Percentiles rank a stretch among this genome's conserved stretches.
Evolutionary conservation across 2,888 invertebrate species (phyloP).

Genomic region (Mactromeris polynyma): DNA sequence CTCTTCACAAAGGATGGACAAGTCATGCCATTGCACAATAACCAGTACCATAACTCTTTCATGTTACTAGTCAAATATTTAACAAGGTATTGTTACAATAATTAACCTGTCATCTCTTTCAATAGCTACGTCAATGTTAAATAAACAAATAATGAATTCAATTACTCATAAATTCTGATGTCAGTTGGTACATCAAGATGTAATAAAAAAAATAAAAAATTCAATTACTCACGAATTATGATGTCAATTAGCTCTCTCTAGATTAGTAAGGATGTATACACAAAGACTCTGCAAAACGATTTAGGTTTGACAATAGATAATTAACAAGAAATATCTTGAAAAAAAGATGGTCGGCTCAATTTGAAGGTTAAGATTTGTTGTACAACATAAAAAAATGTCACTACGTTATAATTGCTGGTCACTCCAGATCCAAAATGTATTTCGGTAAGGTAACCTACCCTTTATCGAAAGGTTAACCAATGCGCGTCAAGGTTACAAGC

Average conservation of each 20-base stretch:
- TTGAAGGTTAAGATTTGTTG: too few species aligned
- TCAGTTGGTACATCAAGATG: not conserved
- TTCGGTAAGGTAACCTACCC: too few species aligned
- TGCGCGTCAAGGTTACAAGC: too few species aligned
- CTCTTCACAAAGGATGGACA: not conserved
- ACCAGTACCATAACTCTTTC: not conserved
- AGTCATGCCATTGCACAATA: not conserved
- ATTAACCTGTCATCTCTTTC: not conserved
- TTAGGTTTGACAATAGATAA: not conserved
- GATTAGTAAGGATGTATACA: not conserved
- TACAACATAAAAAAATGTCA: too few species aligned
- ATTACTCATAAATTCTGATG: not conserved
- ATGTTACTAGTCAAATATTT: not conserved
- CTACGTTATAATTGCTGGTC: too few species aligned
- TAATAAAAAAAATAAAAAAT: not conserved
- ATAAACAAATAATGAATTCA: not conserved
- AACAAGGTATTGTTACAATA: not conserved
- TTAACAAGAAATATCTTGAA: too few species aligned
- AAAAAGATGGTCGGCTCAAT: too few species aligned
- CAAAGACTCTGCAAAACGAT: not conserved
- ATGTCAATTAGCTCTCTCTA: not conserved
- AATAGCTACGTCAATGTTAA: not conserved
- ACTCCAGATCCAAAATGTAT: too few species aligned
- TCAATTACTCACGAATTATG: not conserved
- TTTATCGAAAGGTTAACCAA: too few species aligned